Conservation (phyloP, 2,797 vertebrate genomes). For the Pantherophis vulpinus region DNA sequence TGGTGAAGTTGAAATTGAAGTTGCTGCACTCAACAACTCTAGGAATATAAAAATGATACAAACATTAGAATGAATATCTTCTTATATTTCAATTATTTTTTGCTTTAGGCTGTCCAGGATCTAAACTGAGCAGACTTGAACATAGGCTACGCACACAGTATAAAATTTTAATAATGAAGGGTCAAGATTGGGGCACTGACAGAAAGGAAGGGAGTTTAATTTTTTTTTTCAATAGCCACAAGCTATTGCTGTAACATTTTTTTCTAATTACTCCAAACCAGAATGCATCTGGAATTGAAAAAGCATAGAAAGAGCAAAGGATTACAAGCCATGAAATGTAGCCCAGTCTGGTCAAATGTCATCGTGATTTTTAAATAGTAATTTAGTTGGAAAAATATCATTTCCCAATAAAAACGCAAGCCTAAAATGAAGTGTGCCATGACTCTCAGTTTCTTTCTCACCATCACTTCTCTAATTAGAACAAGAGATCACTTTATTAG, state of each 20-base stretch:
- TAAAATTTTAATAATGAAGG: background rate
- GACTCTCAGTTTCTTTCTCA: background rate
- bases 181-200: background rate
- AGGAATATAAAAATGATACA: background rate
- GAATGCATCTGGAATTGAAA: background rate
- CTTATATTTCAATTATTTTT: background rate
- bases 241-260: background rate
- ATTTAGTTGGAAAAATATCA: background rate
- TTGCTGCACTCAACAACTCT: background rate
- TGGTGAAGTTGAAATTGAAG: background rate
- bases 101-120: background rate
- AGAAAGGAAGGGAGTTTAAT: background rate
- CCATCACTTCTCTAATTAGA: background rate
- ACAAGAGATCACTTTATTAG: background rate
- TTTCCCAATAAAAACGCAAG: background rate
- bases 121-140: background rate
- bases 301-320: background rate
- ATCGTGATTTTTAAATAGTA: background rate
- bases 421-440: background rate
- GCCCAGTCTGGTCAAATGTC: background rate
- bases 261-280: background rate
- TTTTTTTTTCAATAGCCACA: background rate
- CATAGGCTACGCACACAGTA: background rate
- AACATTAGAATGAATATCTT: background rate
- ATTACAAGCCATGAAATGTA: background rate